phyloP scores from a whole-genome alignment of 2,113 vertebrate species.

The Tauraco erythrolophus region DNA sequence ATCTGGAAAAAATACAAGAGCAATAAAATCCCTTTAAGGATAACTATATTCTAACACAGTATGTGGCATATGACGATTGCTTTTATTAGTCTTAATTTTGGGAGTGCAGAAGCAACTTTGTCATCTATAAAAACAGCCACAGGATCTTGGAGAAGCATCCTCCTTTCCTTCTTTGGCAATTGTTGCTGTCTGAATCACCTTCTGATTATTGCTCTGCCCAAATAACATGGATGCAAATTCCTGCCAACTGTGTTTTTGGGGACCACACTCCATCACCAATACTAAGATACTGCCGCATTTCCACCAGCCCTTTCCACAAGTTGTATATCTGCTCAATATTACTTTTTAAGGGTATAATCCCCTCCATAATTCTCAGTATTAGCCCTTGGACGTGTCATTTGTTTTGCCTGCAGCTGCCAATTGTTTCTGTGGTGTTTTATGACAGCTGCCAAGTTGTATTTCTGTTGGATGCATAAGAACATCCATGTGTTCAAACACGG shows the following conservation, averaged over 20 bases:
- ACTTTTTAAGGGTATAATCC: not conserved
- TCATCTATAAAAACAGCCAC: not conserved
- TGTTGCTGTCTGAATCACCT: not conserved
- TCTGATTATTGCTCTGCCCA: not conserved
- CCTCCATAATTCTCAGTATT: not conserved
- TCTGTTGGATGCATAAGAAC: not conserved
- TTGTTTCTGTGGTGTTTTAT: not conserved
- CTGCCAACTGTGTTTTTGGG: not conserved
- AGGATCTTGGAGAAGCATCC: not conserved
- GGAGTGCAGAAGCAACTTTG: not conserved
- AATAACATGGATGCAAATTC: not conserved
- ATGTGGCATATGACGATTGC: not conserved
- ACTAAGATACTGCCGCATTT: not conserved
- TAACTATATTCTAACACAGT: not conserved
- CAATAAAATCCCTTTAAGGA: not conserved
- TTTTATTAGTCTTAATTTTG: not conserved
- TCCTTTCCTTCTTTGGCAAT: not conserved
- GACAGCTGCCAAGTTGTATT: not conserved
- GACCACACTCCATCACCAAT: not conserved
- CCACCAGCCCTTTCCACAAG: not conserved
- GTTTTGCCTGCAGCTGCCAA: not conserved
- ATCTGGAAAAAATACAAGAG: not conserved
- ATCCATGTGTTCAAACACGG: not conserved
- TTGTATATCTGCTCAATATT: not conserved
- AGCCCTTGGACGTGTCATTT: not conserved